A percentile compares a stretch with the other conserved stretches of the same genome.
These are phyloP conservation scores for Diaprepes abbreviatus DNA, from an alignment of 2,888 invertebrate species.

Conservation along the genomic window DNA sequence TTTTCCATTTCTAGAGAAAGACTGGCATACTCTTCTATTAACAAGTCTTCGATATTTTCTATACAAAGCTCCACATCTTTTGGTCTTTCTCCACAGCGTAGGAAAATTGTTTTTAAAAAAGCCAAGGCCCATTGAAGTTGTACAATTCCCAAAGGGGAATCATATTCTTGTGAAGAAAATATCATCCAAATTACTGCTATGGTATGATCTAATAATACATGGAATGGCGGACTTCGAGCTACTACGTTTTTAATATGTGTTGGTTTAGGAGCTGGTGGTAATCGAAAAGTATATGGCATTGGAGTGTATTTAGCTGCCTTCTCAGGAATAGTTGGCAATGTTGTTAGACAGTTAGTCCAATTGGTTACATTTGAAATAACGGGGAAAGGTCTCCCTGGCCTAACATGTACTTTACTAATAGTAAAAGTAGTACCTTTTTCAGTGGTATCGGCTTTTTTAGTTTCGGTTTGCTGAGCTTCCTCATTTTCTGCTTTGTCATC, in stretches of 20 bases:
- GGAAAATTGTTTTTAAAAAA: conserved; percentile 64
- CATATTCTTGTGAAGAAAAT: conserved; percentile 58
- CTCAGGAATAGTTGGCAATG: conserved; percentile 52
- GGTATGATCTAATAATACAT: conserved; percentile 65
- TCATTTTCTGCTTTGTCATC: background rate
- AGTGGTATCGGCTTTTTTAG: conserved; percentile 5
- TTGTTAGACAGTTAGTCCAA: conserved; percentile 49
- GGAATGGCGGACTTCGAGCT: conserved; percentile 64
- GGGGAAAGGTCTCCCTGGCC: conserved; percentile 48
- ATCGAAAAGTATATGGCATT: conserved; percentile 63
- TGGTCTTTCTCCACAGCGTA: conserved; percentile 61
- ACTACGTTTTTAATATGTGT: conserved; percentile 53
- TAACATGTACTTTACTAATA: conserved; percentile 51
- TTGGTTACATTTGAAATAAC: conserved; percentile 19
- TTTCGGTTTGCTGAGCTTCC: conserved; percentile 7
- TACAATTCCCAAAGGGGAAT: conserved; percentile 62
- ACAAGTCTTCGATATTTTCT: conserved; percentile 62
- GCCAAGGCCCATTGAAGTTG: conserved; percentile 67
- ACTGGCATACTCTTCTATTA: conserved; percentile 65
- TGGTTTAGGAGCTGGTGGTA: conserved; percentile 53
- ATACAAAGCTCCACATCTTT: conserved; percentile 65
- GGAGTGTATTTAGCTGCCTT: conserved; percentile 55
- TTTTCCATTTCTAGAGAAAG: conserved; percentile 51
- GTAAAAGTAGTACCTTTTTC: conserved; percentile 46
- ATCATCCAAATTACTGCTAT: conserved; percentile 67